These are phyloP conservation scores for Hydractinia echinata DNA, from an alignment of 30 jellyfish, hydroid and myxozoan species.

Conservation along the genomic window DNA sequence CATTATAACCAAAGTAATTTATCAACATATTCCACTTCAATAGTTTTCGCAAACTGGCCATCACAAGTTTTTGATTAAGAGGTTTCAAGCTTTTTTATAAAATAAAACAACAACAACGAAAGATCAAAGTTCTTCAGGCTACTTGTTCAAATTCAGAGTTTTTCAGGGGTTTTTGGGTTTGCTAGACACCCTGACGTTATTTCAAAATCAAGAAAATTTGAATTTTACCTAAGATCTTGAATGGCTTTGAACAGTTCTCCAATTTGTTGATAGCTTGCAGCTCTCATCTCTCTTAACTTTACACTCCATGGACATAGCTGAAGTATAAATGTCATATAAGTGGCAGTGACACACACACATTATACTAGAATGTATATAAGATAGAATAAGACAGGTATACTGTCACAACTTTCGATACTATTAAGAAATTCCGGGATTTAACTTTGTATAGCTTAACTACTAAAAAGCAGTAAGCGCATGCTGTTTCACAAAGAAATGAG, in stretches of 20 bases:
- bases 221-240: constrained; percentile 77
- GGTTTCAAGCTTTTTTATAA: too few relatives aligned
- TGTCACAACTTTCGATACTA: too few relatives aligned
- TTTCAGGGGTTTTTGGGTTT: not conserved
- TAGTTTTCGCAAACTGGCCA: too few relatives aligned
- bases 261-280: constrained; percentile 56
- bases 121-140: not conserved
- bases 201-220: not conserved
- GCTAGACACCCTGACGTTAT: not conserved
- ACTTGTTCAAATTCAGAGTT: too few relatives aligned
- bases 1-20: too few relatives aligned
- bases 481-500: not conserved
- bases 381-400: too few relatives aligned
- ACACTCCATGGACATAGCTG: constrained; percentile 94
- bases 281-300: constrained; percentile 71
- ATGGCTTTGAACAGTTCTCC: constrained; percentile 88
- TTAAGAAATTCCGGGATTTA: too few relatives aligned
- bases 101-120: not conserved
- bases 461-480: not conserved
- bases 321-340: not conserved
- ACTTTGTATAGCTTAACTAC: too few relatives aligned
- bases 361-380: not conserved
- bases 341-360: not conserved
- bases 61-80: too few relatives aligned
- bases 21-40: too few relatives aligned